Evolutionary conservation across 2,113 vertebrate genomes (phyloP), one percentile per base, ranked within the genome.

Genomic region (Seriola dumerili): DNA sequence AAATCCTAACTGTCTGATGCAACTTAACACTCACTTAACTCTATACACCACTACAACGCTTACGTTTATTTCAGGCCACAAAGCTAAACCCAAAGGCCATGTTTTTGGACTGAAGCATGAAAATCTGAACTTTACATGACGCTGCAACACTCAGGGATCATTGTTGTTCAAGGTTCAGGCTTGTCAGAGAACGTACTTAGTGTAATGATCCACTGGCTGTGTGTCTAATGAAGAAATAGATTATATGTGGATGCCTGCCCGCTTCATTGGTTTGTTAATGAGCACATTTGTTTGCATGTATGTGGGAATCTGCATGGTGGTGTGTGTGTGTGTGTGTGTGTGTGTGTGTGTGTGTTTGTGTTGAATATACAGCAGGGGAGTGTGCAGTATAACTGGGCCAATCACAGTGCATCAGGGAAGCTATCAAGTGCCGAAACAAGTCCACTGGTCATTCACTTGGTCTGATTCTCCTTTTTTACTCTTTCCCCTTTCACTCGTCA

Each of bases 181-280:
- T 71, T 70, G 78, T 77, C 79, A 63, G 76, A 83, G 63, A 75
- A 73, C 86, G 71, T 80, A 85, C 81, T 92, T 84, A 86, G 89
- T 29, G 89, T 91, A 92, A 92, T 92, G 92, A 93, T 89, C 86
- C 91, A 91, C 85, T 19, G 65, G 57, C 88, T 74, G 65, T 81
- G 82, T 85, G 78, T 92, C 87, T 90, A 91, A 92, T 91, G 87
- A 86, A 91, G 78, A 88, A 86, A 83, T 68, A 76, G 59, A 90
- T 89, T 83, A 80, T 80, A 78, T 67, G 80, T 86, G 85, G 72
- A 90, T 58, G 83, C 71, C 16, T 79, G 71, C 76, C 85, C 72
- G 81, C 86, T 74, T 84, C 81, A 80, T 74, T 84, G 86, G 59
- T 46, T 85, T 77, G 62, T 81, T 91, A 93, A 93, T 92, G 91